Percentiles rank a stretch among this genome's conserved stretches.
phyloP scores from a whole-genome alignment of 2,113 vertebrate genomes.

The Rynchops niger region DNA sequence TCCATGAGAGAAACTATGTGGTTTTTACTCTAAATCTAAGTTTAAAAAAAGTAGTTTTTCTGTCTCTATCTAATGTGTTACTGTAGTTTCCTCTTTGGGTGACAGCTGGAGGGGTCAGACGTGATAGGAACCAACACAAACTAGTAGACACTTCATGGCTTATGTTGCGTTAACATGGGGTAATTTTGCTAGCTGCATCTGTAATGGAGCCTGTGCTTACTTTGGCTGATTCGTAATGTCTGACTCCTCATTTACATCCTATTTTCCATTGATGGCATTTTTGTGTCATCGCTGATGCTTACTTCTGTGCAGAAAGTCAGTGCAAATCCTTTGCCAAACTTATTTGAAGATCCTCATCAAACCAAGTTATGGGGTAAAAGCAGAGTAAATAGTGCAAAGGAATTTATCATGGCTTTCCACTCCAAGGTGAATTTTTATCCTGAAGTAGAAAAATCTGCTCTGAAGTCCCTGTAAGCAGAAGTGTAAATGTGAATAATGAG shows the following conservation, averaged over 20 bases:
- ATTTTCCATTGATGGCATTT: background rate
- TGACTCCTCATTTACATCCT: background rate
- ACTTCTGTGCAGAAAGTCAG: background rate
- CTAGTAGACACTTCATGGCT: background rate
- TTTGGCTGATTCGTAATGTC: background rate
- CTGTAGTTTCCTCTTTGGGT: background rate
- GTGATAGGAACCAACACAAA: background rate
- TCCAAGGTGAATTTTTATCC: background rate
- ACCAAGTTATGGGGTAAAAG: background rate
- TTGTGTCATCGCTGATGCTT: background rate
- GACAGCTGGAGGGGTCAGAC: background rate
- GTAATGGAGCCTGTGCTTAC: background rate
- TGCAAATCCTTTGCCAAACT: background rate
- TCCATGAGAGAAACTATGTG: background rate
- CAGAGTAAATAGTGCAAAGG: background rate
- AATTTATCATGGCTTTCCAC: background rate
- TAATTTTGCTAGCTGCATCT: background rate
- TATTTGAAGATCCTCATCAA: background rate
- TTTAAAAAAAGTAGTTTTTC: background rate
- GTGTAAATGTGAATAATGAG: background rate
- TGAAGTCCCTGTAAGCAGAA: background rate
- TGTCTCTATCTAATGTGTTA: background rate
- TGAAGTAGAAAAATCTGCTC: background rate
- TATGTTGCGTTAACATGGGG: background rate
- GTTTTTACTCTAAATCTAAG: background rate